A percentile compares a stretch with the other conserved stretches of the same genome.
These are phyloP conservation scores for Frieseomelitta varia DNA, from an alignment of 1,140 invertebrate species.

Conservation along the genomic window DNA sequence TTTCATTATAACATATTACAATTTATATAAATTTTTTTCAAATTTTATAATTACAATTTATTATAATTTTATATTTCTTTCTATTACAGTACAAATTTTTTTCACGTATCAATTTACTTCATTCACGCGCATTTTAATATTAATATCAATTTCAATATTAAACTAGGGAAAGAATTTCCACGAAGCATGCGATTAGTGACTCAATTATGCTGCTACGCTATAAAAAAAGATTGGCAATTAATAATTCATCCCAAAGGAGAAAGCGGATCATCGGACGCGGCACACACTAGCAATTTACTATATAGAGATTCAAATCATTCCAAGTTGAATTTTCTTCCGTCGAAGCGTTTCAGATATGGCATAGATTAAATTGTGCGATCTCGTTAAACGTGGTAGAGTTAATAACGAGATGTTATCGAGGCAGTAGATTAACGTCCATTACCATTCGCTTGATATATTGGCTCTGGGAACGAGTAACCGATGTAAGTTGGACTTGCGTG, in stretches of 20 bases:
- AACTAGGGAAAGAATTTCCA: no score
- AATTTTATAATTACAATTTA: no score
- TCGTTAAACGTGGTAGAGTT: background rate
- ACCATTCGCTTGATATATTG: background rate
- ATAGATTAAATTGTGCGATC: background rate
- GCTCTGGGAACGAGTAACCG: conserved; percentile 7
- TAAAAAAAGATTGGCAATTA: background rate
- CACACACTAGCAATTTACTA: background rate
- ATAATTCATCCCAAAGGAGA: background rate
- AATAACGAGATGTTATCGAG: conserved; percentile 6
- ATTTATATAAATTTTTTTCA: no score
- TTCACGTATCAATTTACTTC: no score
- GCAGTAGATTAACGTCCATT: conserved; percentile 27
- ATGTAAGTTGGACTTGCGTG: conserved; percentile 27
- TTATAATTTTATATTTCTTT: no score
- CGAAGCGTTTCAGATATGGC: background rate
- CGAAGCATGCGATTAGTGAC: no score
- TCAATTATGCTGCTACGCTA: no score
- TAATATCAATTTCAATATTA: no score
- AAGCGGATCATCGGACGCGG: background rate
- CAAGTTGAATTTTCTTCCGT: background rate
- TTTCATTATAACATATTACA: no score
- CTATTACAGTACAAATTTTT: no score
- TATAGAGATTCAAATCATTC: background rate
- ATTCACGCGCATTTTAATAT: no score